These are phyloP conservation scores for Hydropsyche betteni DNA, from an alignment of 2,888 invertebrate species.

Conservation along the genomic window DNA sequence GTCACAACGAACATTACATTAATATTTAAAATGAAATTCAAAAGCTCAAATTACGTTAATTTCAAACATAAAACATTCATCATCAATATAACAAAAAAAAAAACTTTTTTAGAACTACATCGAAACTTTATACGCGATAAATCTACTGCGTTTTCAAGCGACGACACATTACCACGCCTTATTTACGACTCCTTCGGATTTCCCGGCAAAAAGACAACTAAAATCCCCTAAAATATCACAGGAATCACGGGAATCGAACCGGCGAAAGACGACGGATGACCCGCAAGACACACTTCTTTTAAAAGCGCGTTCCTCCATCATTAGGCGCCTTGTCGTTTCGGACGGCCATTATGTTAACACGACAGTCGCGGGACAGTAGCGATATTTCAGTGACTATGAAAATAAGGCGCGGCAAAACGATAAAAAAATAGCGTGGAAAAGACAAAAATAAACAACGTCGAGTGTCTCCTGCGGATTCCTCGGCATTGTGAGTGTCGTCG, in stretches of 20 bases:
- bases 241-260: constrained; percentile 36
- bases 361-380: constrained; percentile 42
- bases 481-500: constrained; percentile 18
- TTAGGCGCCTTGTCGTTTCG: constrained; percentile 46
- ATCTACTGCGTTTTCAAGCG: too few species aligned
- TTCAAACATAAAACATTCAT: too few species aligned
- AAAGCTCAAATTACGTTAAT: too few species aligned
- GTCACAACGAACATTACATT: too few species aligned
- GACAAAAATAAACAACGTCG: constrained; percentile 1
- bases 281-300: constrained; percentile 10
- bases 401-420: neutral
- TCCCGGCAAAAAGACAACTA: too few species aligned
- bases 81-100: too few species aligned
- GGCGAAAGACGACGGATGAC: constrained; percentile 41
- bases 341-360: constrained; percentile 51
- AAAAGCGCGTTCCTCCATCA: constrained; percentile 42
- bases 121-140: too few species aligned
- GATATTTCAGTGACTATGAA: neutral
- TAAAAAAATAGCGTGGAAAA: constrained; percentile 15
- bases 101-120: too few species aligned
- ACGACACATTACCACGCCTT: too few species aligned
- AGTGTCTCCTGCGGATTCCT: constrained; percentile 30
- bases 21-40: too few species aligned
- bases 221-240: too few species aligned
- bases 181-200: too few species aligned